These are phyloP conservation scores for Kryptolebias marmoratus DNA, from an alignment of 2,113 vertebrate genomes.

Conservation along the genomic window DNA sequence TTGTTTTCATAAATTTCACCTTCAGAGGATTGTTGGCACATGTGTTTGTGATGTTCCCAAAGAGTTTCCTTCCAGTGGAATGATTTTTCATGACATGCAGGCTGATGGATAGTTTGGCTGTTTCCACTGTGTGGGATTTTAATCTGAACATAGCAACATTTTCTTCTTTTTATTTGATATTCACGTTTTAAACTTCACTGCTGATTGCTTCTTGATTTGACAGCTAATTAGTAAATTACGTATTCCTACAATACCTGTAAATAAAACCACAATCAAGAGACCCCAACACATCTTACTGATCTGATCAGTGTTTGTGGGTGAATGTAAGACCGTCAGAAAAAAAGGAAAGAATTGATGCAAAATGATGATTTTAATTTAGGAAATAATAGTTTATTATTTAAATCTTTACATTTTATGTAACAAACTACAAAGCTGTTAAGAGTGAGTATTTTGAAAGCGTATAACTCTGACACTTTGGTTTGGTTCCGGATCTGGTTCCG, in stretches of 20 bases:
- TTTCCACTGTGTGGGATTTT: constrained; percentile 76
- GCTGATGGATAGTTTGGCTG: background rate
- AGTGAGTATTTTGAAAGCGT: background rate
- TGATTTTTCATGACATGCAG: background rate
- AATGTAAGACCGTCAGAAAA: background rate
- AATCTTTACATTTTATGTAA: background rate
- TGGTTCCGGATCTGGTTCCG: background rate
- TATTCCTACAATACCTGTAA: constrained; percentile 33
- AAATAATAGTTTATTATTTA: background rate
- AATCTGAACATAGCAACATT: background rate
- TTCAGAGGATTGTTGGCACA: too few species aligned
- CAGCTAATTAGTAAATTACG: constrained; percentile 27
- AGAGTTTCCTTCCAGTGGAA: too few species aligned
- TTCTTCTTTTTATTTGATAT: background rate
- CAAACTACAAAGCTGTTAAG: constrained; percentile 8
- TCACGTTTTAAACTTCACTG: constrained; percentile 43
- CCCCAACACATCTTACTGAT: constrained; percentile 20
- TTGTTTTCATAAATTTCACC: too few species aligned
- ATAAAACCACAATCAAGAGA: constrained; percentile 52
- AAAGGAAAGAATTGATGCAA: constrained; percentile 22
- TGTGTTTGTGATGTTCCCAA: too few species aligned
- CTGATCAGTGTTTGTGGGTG: constrained; percentile 45
- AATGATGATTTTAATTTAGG: background rate
- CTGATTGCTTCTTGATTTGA: constrained; percentile 43
- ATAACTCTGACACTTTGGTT: background rate